Conservation (phyloP, 2,113 vertebrate species). For the Hystrix cristata region DNA sequence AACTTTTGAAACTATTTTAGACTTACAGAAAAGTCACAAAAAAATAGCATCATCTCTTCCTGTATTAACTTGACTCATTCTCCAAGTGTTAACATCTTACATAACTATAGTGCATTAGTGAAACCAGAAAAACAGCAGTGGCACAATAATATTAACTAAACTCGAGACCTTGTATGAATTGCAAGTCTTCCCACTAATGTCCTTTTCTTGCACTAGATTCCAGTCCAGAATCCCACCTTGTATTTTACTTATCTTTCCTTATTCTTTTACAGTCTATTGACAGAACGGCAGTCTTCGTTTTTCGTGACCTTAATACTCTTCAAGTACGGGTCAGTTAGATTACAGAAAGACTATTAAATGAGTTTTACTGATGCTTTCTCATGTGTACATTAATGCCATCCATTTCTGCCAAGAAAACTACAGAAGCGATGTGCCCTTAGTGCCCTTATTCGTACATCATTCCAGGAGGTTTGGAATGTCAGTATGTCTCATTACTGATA, state of each 20-base stretch:
- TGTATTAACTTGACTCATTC: background rate
- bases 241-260: background rate
- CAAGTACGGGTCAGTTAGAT: background rate
- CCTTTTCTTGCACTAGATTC: background rate
- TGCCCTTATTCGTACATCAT: background rate
- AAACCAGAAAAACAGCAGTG: no score
- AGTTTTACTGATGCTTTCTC: background rate
- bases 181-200: slow-evolving; percentile 19
- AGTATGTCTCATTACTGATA: background rate
- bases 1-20: no score
- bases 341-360: background rate
- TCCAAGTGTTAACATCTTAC: background rate
- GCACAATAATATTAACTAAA: no score
- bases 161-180: background rate
- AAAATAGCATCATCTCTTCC: background rate
- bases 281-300: background rate
- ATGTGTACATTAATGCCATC: background rate
- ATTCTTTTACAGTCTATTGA: background rate
- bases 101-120: no score
- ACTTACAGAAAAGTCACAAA: background rate
- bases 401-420: slow-evolving; percentile 30
- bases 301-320: background rate
- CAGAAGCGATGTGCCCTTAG: background rate
- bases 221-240: background rate
- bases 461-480: background rate